Evolutionary conservation across 2,113 vertebrate genomes (phyloP), one percentile per base, ranked within the genome.

Genomic region (Vulpes lagopus): DNA sequence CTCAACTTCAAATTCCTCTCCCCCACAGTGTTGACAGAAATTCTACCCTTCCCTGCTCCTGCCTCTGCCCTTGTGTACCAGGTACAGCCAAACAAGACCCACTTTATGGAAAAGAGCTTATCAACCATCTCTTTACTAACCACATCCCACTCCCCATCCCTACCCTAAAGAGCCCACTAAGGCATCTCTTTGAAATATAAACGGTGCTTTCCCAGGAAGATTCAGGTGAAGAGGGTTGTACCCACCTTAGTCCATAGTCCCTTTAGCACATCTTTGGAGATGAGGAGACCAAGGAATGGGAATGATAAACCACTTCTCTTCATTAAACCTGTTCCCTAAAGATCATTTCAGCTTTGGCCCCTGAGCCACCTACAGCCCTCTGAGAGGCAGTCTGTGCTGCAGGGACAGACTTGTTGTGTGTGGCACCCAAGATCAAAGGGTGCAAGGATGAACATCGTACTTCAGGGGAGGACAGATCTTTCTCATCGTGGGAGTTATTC

Each of bases 201-300:
- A 59, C 1, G 0, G 12, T 16, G 1, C 35, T 30, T 2, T 3
- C 0, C 3, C 55, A 71, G 32, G 20, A 65, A 19, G n/a, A 62
- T 16, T 78, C 15, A 1, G 1, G 20, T 32, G 8, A 78, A 84
- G 67, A 19, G 55, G 55, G 10, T 17, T 8, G 2, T 30, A 7
- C 22, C 43, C 14, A 30, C 25, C 22, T 64, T 19, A 23, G 43
- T 2, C 32, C 22, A 30, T 27, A 55, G 85, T 95, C 49, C 55
- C 20, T 80, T 62, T 27, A 32, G 20, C 11, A n/a, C 2, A 3
- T 3, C n/a, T 55, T 38, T 32, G 49, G 53, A 51, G 22, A 49
- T 4, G 14, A 25, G 17, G 30, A 57, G 27, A 32, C 11, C 20
- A 64, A 32, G 5, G n/a, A 15, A 3, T 27, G 27, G 12, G 25